These are phyloP conservation scores for Periophthalmodon schlosseri DNA, from an alignment of 2,113 vertebrate genomes.

Conservation along the genomic window DNA sequence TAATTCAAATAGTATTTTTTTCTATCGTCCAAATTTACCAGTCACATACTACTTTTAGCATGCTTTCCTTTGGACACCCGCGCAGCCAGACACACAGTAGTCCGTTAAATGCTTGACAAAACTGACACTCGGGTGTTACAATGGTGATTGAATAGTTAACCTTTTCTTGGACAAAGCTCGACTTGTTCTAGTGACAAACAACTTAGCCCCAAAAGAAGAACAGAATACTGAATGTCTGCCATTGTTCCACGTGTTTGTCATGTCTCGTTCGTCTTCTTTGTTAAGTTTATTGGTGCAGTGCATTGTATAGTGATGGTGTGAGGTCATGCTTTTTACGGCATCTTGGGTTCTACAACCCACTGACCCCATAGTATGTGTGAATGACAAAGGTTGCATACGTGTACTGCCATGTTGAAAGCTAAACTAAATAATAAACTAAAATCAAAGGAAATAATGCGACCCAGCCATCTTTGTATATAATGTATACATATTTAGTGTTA, in stretches of 20 bases:
- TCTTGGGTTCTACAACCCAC: neutral
- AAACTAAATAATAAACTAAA: neutral
- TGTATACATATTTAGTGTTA: neutral
- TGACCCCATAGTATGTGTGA: neutral
- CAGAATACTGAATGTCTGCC: neutral
- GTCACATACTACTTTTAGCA: neutral
- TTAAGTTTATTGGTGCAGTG: neutral
- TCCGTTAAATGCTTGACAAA: constrained; percentile 5
- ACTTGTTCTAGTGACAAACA: neutral
- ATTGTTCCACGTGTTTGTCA: constrained; percentile 2
- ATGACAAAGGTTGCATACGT: neutral
- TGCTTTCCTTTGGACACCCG: neutral
- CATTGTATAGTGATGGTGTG: constrained; percentile 2
- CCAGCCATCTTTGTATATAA: neutral
- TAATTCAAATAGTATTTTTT: too few relatives aligned
- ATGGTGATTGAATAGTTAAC: neutral
- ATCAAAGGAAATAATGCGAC: neutral
- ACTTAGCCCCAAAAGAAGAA: neutral
- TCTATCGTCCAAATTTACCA: neutral
- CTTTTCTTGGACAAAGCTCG: neutral
- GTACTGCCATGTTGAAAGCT: neutral
- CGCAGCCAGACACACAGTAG: neutral
- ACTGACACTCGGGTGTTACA: neutral
- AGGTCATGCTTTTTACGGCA: neutral
- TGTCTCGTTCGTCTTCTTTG: constrained; percentile 3